These are phyloP conservation scores for Marmota flaviventris DNA, from an alignment of 2,113 vertebrate species.

Conservation along the genomic window DNA sequence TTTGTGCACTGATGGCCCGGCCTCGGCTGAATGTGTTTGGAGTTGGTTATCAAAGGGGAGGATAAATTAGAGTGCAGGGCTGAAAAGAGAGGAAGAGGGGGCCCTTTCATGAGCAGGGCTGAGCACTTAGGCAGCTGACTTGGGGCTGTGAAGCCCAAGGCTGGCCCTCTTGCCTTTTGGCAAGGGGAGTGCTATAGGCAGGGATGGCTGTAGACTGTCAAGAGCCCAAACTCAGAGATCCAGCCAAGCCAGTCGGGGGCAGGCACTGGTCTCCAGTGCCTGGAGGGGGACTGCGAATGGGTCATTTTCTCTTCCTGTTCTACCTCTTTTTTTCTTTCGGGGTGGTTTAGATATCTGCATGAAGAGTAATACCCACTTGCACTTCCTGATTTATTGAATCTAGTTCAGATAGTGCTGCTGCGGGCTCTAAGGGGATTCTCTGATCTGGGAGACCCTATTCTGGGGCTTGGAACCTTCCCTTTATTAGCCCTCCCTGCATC, in stretches of 20 bases:
- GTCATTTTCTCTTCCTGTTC: no score
- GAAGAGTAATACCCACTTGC: neutral
- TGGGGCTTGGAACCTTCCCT: neutral
- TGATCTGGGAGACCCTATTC: neutral
- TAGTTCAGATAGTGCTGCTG: neutral
- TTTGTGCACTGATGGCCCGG: conserved; percentile 73
- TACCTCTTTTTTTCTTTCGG: neutral
- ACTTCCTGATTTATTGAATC: neutral
- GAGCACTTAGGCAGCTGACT: conserved; percentile 70
- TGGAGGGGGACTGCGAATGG: neutral
- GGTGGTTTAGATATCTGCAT: neutral
- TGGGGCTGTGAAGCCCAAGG: conserved; percentile 27
- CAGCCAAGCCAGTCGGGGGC: neutral
- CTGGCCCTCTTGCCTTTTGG: conserved; percentile 61
- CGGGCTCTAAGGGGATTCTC: neutral
- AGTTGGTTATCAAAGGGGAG: conserved; percentile 81
- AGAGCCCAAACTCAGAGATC: neutral
- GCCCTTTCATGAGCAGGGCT: conserved; percentile 70
- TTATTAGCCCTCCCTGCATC: no score
- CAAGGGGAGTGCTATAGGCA: neutral
- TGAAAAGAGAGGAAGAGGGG: conserved; percentile 77
- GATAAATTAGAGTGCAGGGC: conserved; percentile 78
- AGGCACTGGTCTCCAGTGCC: neutral
- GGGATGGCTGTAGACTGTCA: neutral
- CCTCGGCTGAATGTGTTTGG: conserved; percentile 70